Conservation (phyloP, 2,797 vertebrate species). For the Triplophysa bombifrons region DNA sequence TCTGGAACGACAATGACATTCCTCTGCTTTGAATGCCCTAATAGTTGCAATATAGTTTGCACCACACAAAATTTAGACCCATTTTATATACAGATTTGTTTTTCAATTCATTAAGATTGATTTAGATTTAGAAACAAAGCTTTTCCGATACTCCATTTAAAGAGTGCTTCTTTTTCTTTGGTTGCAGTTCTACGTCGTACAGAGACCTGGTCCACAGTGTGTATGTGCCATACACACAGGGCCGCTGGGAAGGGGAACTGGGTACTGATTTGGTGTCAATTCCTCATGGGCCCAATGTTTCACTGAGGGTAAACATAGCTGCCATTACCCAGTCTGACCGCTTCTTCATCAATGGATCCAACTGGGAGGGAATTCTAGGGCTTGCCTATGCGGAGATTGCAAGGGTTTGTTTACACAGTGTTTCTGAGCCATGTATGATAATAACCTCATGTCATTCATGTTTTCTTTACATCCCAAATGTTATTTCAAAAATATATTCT, state of each 20-base stretch:
- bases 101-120: neutral
- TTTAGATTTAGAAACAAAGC: neutral
- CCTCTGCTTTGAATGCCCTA: too few relatives aligned
- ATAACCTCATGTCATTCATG: neutral
- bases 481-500: neutral
- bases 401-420: slow-evolving; percentile 77
- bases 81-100: neutral
- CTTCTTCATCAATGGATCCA: slow-evolving; percentile 99
- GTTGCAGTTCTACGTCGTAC: slow-evolving; percentile 85
- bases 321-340: slow-evolving; percentile 97
- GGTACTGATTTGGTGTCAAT: slow-evolving; percentile 95
- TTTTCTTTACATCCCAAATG: neutral
- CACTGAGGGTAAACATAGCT: slow-evolving; percentile 93
- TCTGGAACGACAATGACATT: too few relatives aligned
- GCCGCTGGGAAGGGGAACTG: slow-evolving; percentile 97
- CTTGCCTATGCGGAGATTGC: slow-evolving; percentile 96
- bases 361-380: slow-evolving; percentile 98
- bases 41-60: too few relatives aligned
- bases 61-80: neutral
- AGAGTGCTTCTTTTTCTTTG: neutral
- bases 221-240: slow-evolving; percentile 98
- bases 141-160: neutral
- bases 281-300: slow-evolving; percentile 92
- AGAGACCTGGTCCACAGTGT: slow-evolving; percentile 89
- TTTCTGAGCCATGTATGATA: neutral